Base-by-base conservation (phyloP, 2,113 vertebrate species). In the Elephantulus edwardii region DNA sequence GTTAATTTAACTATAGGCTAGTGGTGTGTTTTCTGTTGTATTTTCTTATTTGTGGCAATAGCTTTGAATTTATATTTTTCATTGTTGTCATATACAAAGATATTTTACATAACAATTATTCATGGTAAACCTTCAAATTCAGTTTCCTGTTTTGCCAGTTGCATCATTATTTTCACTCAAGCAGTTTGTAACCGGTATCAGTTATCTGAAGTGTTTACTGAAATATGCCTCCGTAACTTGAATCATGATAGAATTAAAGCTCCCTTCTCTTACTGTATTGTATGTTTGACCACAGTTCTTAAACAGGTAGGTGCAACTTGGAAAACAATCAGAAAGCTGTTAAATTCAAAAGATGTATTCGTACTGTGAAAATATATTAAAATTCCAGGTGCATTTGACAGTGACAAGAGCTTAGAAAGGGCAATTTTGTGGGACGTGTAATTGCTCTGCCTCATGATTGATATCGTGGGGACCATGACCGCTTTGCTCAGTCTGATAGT, bases 401-500 rank as follows among this genome's bases (percentile, higher is more conserved):
- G 82, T 10, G 38, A 58, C 38, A 9, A 48, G 66, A 58, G 56
- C 38, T 4, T 91, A 91, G 64, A 79, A 91, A 94, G 68, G 20
- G 70, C 48, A 68, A 90, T 81, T 95, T 5, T 7, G 72, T 64
- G 86, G 81, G 33, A 14, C 64, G 0, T 58, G 88, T 85, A 66
- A 50, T 48, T 58, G 46, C 82, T 52, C 30, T 54, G 62, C 83
- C 50, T 88, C 71, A 1, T 2, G 6, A 74, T 92, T 70, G 40
- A 0, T 22, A 0, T 68, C 62, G 82, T 9, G 28, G 68, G 48
- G 54, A 76, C 71, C 89, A 17, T 42, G 79, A 54, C 72, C 42
- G 33, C 40, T 78, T 58, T 94, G 50, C 90, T 96, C 48, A 30
- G 48, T 91, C 22, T 50, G 58, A 68, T 48, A 19, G 91, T 22